Percentiles rank a stretch among this genome's conserved stretches.
phyloP scores from a whole-genome alignment of 2,797 vertebrate species.

The Austrolebias charrua region DNA sequence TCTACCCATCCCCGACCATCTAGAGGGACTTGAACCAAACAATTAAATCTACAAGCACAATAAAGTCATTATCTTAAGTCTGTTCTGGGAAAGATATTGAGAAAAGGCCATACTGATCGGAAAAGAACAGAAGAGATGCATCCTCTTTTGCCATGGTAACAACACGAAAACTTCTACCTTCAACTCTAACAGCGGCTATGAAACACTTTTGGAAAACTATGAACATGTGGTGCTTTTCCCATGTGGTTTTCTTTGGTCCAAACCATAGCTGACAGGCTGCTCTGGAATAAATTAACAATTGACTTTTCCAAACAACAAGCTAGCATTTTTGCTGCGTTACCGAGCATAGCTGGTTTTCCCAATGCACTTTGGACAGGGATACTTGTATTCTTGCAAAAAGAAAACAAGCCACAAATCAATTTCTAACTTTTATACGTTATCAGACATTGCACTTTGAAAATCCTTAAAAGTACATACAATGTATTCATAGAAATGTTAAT shows the following conservation, averaged over 20 bases:
- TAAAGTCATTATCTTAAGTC: conserved; percentile 33
- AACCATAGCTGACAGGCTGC: not conserved
- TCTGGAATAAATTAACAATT: not conserved
- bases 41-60: conserved; percentile 58
- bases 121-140: not conserved
- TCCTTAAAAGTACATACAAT: conserved; percentile 12
- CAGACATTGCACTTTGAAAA: conserved; percentile 60
- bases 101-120: conserved; percentile 11
- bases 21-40: conserved; percentile 87
- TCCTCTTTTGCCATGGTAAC: conserved; percentile 19
- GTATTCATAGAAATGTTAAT: conserved; percentile 1
- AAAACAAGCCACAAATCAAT: conserved; percentile 57
- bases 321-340: conserved; percentile 11
- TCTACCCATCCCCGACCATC: conserved; percentile 95
- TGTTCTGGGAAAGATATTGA: conserved; percentile 36
- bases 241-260: conserved; percentile 5
- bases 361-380: conserved; percentile 50
- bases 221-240: not conserved
- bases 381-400: conserved; percentile 30
- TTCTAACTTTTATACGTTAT: conserved; percentile 23
- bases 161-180: conserved; percentile 16
- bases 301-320: not conserved
- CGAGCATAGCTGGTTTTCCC: conserved; percentile 1
- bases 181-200: conserved; percentile 8
- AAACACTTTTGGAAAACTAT: not conserved